These are phyloP conservation scores for Paedocypris sp. DNA, from an alignment of 2,113 vertebrate species.

Conservation along the genomic window DNA sequence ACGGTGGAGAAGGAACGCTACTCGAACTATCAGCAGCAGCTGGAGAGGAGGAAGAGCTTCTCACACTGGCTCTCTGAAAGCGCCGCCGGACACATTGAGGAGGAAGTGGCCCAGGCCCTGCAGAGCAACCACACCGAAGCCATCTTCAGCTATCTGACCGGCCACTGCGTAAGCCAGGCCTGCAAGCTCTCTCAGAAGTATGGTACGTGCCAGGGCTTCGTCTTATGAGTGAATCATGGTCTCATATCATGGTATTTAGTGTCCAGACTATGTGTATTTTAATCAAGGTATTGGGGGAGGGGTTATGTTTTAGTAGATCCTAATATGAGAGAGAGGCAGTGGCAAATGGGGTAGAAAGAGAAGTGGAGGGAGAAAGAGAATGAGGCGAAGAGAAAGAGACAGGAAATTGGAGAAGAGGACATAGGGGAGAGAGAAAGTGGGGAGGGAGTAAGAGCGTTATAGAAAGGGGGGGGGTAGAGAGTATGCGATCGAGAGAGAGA, in stretches of 20 bases:
- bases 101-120: constrained; percentile 62
- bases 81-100: constrained; percentile 61
- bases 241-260: too few species aligned
- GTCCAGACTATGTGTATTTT: neutral
- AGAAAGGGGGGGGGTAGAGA: too few species aligned
- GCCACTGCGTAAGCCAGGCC: constrained; percentile 76
- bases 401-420: too few species aligned
- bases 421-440: too few species aligned
- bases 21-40: constrained; percentile 59
- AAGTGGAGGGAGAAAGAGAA: too few species aligned
- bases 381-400: too few species aligned
- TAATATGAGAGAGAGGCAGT: too few species aligned
- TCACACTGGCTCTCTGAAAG: constrained; percentile 76
- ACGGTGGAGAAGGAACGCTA: constrained; percentile 45
- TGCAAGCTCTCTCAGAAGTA: constrained; percentile 80
- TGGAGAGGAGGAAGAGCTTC: constrained; percentile 75
- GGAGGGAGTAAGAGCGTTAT: too few species aligned
- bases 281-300: neutral
- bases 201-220: constrained; percentile 50
- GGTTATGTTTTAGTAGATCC: too few species aligned
- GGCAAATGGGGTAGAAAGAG: too few species aligned
- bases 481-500: too few species aligned
- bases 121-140: constrained; percentile 61
- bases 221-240: too few species aligned
- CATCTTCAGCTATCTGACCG: constrained; percentile 88